Evolutionary conservation across 2,113 vertebrate genomes (phyloP).

Genomic region (Peromyscus californicus): DNA sequence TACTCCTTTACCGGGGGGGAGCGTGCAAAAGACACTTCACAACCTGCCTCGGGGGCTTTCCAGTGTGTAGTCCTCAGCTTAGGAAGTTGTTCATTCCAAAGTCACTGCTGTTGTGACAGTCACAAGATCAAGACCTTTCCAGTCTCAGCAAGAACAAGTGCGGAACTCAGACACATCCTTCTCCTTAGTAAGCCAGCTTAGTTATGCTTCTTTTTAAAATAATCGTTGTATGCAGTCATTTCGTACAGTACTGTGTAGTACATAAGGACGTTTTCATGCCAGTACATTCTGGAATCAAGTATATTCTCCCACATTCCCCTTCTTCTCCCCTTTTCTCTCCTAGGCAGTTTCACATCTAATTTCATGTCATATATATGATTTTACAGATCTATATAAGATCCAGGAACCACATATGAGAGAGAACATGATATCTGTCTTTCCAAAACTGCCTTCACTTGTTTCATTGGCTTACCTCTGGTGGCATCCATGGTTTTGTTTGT

Average conservation of each 20-base stretch:
- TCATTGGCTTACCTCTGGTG: not conserved
- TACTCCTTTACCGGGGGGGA: not conserved
- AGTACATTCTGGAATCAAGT: too few species aligned
- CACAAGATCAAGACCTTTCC: not conserved
- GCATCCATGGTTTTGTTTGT: not conserved
- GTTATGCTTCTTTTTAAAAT: not conserved
- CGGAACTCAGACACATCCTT: not conserved
- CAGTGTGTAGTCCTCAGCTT: not conserved
- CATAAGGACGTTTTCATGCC: not conserved
- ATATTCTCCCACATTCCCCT: not conserved
- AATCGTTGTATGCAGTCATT: not conserved
- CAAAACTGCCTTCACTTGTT: not conserved
- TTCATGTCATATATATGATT: not conserved
- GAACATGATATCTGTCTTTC: not conserved
- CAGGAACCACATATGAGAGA: not conserved
- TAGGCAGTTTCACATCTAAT: not conserved
- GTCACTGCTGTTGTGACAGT: not conserved
- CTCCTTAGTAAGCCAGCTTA: not conserved
- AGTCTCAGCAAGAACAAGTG: not conserved
- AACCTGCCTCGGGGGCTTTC: constrained; percentile 21
- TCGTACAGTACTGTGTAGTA: not conserved
- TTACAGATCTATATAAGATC: not conserved
- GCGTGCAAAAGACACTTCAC: constrained; percentile 17
- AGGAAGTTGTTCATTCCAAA: constrained; percentile 32
- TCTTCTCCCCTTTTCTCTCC: not conserved